Evolutionary conservation across 2,888 invertebrate species (phyloP), one percentile per base, ranked within the genome.

Genomic region (Andricus curvator): DNA sequence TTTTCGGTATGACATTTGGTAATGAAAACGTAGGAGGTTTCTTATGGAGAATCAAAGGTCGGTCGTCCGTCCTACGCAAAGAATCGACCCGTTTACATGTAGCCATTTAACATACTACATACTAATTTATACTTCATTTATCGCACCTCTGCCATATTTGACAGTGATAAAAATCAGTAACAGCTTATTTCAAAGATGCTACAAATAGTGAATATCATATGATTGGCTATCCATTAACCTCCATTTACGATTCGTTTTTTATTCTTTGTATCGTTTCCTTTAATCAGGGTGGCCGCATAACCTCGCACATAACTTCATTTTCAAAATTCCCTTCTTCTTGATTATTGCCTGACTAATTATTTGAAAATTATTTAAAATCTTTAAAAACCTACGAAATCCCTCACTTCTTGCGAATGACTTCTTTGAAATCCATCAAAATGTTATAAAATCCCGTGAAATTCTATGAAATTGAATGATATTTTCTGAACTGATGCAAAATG

Each of bases 11-110:
- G 25, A 25, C 13, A 62, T 70, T 70, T 48, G 48, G 44, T 29
- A 25, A 20, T 29, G 48, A 70, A 44, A 44, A 48, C 29, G 68
- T 70, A 11, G 48, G 68, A 25, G 68, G 22, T 17, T 70, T 48
- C 48, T 48, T 68, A 48, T 20, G 15, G 20, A 70, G 68, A 48
- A 25, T 70, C 29, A 70, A 70, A 70, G 48, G 68, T 25, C 68
- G 25, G 20, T 70, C 29, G 17, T 25, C 48, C 68, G 44, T 51
- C 68, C 68, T 48, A 70, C 68, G 48, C 48, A 48, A 51, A 29
- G 29, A 70, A 48, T 44, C 25, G 48, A 48, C 68, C 29, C 15
- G 48, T 70, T 70, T 51, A 15, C 68, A 48, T 29, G 25, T 17
- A 48, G 25, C 22, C 17, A 22, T 51, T 70, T 70, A 70, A 48